Base-by-base conservation (phyloP, 2,797 vertebrate species). In the Amblyopsis hoosieri region DNA sequence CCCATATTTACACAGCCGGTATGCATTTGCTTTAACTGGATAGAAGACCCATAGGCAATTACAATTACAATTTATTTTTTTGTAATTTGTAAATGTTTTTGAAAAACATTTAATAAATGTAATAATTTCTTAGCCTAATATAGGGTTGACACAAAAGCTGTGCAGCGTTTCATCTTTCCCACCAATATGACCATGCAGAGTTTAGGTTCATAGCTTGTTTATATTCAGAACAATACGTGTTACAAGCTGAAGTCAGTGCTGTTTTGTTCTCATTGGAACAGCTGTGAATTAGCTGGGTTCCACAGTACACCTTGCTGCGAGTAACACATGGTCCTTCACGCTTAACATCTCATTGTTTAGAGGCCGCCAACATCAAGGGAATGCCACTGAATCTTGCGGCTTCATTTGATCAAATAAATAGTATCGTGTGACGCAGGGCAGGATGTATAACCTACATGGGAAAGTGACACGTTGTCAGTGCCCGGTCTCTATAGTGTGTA, bases 391-490 rank as follows among this genome's bases (percentile, higher is more conserved):
- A 68, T 54, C 66, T 58, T 70, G 61, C 66, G 14, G 47, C 56
- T 67, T 47, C 50, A 74, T 70, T 73, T 71, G 68, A 65, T 69
- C 50, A 65, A 57, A 62, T 62, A 68, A 80, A 72, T 1, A 49
- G 57, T 64, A 84, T 80, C 87, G 75, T 85, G 75, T 54, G 12
- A 33, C 51, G 13, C 64, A 62, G 15, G 45, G 51, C 63, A 51
- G 79, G 60, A 78, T 66, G 63, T 57, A 45, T 54, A 86, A 8
- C 33, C 33, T 72, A 78, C 67, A 75, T 76, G 71, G 77, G 76
- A 76, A 83, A 76, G 64, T 59, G 54, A 54, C 9, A 23, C 56
- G n/a, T 12, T 29, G 37, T 63, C 66, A 57, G 57, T 82, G 71
- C 64, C 31, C 37, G 29, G 53, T 53, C 65, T 42, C 37, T 59